Conservation (phyloP, 2,888 invertebrate genomes). For the Caenorhabditis sp. region DNA sequence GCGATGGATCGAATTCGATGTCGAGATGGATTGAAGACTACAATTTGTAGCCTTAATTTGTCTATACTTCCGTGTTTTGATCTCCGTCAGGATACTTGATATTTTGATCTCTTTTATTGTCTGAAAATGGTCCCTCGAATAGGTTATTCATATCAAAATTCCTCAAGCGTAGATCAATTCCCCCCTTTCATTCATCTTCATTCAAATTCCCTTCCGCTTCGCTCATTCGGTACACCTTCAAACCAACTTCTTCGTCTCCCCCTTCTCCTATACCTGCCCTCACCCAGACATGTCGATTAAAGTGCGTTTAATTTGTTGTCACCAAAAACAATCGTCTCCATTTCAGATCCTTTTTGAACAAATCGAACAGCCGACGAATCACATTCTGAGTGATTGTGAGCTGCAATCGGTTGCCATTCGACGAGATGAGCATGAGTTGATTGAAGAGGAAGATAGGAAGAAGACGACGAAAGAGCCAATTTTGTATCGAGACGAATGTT, state of each 20-base stretch:
- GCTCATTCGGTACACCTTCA: constrained; percentile 14
- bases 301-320: constrained; percentile 46
- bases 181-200: constrained; percentile 17
- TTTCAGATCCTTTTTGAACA: constrained; percentile 63
- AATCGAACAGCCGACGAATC: constrained; percentile 47
- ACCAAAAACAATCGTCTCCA: neutral
- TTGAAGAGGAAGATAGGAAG: constrained; percentile 6
- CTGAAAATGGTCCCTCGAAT: neutral
- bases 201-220: constrained; percentile 55
- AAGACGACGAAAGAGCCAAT: neutral
- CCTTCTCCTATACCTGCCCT: neutral
- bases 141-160: constrained; percentile 12
- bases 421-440: constrained; percentile 13
- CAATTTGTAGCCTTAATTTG: neutral
- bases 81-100: neutral
- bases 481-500: constrained; percentile 38
- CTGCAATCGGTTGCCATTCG: constrained; percentile 52
- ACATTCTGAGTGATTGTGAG: constrained; percentile 51
- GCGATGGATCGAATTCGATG: neutral
- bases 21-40: neutral
- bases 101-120: neutral
- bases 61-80: constrained; percentile 13
- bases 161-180: constrained; percentile 45
- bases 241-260: neutral
- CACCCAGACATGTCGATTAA: constrained; percentile 56